Percentiles rank a stretch among this genome's conserved stretches.
Conservation (phyloP, 1,140 invertebrate genomes). For the Ostrea denselamellosa region DNA sequence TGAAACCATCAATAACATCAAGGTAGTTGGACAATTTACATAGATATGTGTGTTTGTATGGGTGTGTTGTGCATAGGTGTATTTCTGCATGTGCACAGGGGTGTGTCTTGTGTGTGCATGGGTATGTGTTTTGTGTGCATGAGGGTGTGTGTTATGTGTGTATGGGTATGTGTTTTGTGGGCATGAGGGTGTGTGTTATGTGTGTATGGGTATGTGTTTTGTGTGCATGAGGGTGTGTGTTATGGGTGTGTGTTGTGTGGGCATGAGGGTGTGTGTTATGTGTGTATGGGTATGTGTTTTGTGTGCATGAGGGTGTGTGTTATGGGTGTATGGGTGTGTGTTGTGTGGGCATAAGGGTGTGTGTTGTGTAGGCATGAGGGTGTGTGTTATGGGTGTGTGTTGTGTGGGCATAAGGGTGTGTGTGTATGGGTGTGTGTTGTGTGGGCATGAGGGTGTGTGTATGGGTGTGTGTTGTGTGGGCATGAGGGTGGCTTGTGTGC, state of each 20-base stretch:
- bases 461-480: too few species aligned
- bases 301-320: not conserved
- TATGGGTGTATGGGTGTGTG: not conserved
- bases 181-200: not conserved
- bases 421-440: not conserved
- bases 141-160: too few species aligned
- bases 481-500: not conserved
- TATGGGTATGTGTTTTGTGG: not conserved
- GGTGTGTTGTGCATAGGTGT: not conserved
- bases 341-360: too few species aligned
- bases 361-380: too few species aligned
- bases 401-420: not conserved
- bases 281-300: not conserved
- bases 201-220: not conserved
- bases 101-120: not conserved
- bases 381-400: too few species aligned
- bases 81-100: not conserved
- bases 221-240: not conserved
- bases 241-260: too few species aligned
- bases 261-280: not conserved
- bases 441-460: not conserved
- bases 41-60: too few species aligned
- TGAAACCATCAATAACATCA: constrained; percentile 53
- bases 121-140: not conserved
- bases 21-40: constrained; percentile 52